Evolutionary conservation across 2,888 invertebrate genomes (phyloP).

Genomic region (Spisula solida): DNA sequence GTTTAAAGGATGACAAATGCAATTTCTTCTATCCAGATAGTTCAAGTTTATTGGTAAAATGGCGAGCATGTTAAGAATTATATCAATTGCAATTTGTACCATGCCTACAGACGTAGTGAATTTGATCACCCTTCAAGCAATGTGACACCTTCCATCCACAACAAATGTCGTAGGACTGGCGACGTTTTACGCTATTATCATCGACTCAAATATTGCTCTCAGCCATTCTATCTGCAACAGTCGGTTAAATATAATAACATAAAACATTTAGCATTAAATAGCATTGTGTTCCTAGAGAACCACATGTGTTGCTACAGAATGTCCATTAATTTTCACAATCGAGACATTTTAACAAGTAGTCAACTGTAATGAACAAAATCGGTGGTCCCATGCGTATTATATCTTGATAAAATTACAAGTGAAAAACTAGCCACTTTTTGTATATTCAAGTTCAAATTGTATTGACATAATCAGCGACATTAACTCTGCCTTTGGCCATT

Average conservation of each 20-base stretch:
- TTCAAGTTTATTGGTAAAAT: conserved; percentile 4
- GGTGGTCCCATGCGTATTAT: no score
- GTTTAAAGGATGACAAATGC: neutral
- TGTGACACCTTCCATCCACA: conserved; percentile 3
- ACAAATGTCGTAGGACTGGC: conserved; percentile 1
- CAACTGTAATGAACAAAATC: neutral
- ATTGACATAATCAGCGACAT: no score
- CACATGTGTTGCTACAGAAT: neutral
- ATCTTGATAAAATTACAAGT: no score
- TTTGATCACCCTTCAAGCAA: neutral
- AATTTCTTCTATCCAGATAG: neutral
- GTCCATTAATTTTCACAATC: neutral
- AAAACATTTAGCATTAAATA: neutral
- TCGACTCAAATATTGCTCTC: neutral
- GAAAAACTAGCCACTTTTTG: no score
- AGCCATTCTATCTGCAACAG: neutral
- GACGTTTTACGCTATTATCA: conserved; percentile 1
- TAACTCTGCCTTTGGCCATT: no score
- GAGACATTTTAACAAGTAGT: conserved; percentile 2
- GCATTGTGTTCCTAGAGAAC: neutral
- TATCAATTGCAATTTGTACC: conserved; percentile 10
- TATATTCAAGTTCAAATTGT: no score
- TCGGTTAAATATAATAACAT: neutral
- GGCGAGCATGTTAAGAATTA: neutral
- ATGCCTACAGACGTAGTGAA: neutral